A percentile compares a stretch with the other conserved stretches of the same genome.
These are phyloP conservation scores for Amphimedon queenslandica DNA, from an alignment of 37 sponge, comb jelly and placozoan genomes.

Conservation along the genomic window DNA sequence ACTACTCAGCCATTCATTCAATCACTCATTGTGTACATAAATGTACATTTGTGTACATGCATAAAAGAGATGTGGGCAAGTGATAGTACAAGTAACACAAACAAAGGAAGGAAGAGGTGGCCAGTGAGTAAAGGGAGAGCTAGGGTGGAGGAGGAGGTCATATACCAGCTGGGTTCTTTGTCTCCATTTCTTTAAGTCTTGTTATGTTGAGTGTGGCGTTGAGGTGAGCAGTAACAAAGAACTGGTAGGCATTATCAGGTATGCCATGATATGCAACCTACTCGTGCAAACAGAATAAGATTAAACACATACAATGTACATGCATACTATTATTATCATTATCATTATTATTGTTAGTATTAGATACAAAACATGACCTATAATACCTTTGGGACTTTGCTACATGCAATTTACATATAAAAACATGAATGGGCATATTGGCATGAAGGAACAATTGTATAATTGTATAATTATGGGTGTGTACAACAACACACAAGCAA, in stretches of 20 bases:
- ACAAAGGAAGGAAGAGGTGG: background rate
- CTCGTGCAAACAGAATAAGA: background rate
- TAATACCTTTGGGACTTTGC: too few relatives aligned
- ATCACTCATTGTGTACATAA: background rate
- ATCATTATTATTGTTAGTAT: too few relatives aligned
- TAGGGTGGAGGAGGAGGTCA: too few relatives aligned
- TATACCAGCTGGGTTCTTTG: constrained; percentile 48
- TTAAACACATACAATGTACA: background rate
- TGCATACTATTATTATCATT: background rate
- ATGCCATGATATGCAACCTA: constrained; percentile 66
- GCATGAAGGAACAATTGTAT: too few relatives aligned
- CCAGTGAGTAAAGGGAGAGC: background rate
- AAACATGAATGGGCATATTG: too few relatives aligned
- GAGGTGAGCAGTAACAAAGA: constrained; percentile 44
- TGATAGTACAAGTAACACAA: too few relatives aligned
- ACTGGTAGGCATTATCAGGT: constrained; percentile 65
- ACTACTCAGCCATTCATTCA: too few relatives aligned
- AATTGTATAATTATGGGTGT: too few relatives aligned
- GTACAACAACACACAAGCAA: too few relatives aligned
- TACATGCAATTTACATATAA: too few relatives aligned
- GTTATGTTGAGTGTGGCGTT: background rate
- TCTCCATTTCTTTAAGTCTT: constrained; percentile 3
- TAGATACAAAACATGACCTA: too few relatives aligned
- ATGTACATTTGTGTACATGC: background rate
- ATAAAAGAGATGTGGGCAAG: too few relatives aligned